Evolutionary conservation across 1,140 invertebrate genomes (phyloP), one percentile per base, ranked within the genome.

Genomic region (Danaus melanippus): DNA sequence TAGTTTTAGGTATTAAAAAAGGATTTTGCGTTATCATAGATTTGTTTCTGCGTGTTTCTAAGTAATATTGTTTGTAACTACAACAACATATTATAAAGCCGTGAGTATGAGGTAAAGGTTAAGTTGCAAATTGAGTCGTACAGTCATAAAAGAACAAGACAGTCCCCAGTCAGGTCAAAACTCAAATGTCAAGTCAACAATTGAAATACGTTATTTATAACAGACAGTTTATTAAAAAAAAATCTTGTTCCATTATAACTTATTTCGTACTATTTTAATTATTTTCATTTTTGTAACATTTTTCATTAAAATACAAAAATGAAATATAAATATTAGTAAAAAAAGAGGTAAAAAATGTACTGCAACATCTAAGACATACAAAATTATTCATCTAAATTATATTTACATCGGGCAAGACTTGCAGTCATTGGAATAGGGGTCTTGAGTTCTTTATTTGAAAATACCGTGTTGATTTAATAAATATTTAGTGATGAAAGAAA

Each of bases 171-270:
- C 68, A 11, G 75, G 73, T 78, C 67, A 67, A 58, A 52, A 63
- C 60, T 69, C 58, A 60, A 64, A 15, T 3, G 71, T 73, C 69
- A 66, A 67, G 61, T 70, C 56, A 58, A 32, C 55, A 74, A 32
- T 70, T 63, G 64, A 75, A 77, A 73, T 67, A 76, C 65, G 64
- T 53, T 64, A 71, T 65, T 56, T 71, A 79, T 67, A 69, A 69
- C 12, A 68, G 57, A 70, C 64, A 69, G 66, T 76, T 78, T 67
- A 63, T 66, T 64, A 67, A 78, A 66, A 78, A 66, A 64, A 74
- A 61, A 74, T 67, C 44, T 54, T 68, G 62, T 67, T 76, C 50
- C 63, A 69, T 58, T 57, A 54, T 68, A 53, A 69, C 58, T 66
- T 46, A 50, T 50, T 63, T 56, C 73, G 65, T 63, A 64, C 65